Percentiles rank a stretch among this genome's conserved stretches.
Evolutionary conservation across 2,113 vertebrate species (phyloP).

Genomic region (Felis chaus): DNA sequence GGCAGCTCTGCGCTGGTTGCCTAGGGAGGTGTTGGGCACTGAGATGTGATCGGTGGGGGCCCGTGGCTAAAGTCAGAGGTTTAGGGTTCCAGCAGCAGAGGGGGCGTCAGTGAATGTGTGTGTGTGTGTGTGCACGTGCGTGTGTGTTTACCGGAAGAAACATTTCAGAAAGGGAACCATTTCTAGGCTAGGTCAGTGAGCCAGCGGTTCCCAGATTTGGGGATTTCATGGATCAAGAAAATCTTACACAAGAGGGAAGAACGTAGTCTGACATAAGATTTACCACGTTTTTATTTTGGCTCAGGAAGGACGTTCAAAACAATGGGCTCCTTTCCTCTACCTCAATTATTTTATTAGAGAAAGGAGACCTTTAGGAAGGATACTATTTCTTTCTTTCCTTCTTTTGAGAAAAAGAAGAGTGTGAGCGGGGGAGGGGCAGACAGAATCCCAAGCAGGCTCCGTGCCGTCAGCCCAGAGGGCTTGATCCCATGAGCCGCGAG

Average conservation of each 20-base stretch:
- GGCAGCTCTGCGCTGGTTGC: conserved; percentile 40
- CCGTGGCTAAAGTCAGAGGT: conserved; percentile 39
- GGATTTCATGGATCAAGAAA: not conserved
- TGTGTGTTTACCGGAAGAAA: not conserved
- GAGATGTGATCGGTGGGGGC: conserved; percentile 3
- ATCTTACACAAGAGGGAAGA: not conserved
- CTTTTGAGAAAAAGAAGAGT: no score
- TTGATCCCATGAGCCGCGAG: no score
- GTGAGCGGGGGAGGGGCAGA: no score
- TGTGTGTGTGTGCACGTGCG: accelerated
- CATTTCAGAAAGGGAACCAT: not conserved
- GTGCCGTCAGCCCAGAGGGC: no score
- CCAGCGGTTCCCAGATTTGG: not conserved
- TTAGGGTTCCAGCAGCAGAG: not conserved
- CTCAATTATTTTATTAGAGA: not conserved
- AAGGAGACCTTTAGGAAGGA: not conserved
- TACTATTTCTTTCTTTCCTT: no score
- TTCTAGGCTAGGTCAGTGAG: not conserved
- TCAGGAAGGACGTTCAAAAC: not conserved
- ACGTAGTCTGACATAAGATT: not conserved
- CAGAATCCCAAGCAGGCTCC: no score
- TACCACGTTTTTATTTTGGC: not conserved
- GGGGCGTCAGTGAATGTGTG: accelerated
- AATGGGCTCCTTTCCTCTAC: not conserved
- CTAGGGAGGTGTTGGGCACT: conserved; percentile 76